Percentiles rank a stretch among this genome's conserved stretches.
Evolutionary conservation across 92 coral and sea anemone species (phyloP).

Genomic region (Heliopora coerulea): DNA sequence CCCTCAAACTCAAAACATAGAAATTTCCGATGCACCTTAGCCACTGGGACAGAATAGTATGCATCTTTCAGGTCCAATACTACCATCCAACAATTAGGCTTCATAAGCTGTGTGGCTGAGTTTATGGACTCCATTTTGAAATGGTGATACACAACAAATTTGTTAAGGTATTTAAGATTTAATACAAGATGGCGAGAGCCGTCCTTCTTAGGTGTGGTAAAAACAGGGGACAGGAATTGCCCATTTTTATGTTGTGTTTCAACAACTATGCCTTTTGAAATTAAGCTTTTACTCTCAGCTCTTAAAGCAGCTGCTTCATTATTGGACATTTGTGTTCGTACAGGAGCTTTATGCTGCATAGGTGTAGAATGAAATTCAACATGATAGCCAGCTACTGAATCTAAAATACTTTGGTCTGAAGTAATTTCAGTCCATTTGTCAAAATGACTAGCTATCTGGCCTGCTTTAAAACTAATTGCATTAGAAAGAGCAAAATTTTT

Average conservation of each 20-base stretch:
- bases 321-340: too few relatives aligned
- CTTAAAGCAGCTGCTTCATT: too few relatives aligned
- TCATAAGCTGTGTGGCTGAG: neutral
- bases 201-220: neutral
- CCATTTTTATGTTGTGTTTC: neutral
- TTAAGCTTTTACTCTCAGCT: neutral
- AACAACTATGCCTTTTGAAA: neutral
- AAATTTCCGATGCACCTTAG: neutral
- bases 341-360: too few relatives aligned
- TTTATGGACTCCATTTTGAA: neutral
- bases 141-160: conserved; percentile 3
- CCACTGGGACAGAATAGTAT: neutral
- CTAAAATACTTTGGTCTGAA: conserved; percentile 55
- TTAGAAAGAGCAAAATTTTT: too few relatives aligned
- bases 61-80: conserved; percentile 2
- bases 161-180: neutral
- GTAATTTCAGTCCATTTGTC: conserved; percentile 50
- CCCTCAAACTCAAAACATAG: neutral
- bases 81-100: conserved; percentile 1
- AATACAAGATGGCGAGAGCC: neutral
- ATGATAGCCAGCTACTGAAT: conserved; percentile 29
- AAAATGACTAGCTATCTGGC: conserved; percentile 42
- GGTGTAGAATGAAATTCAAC: too few relatives aligned
- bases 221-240: neutral
- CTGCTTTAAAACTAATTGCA: conserved; percentile 43